phyloP scores from a whole-genome alignment of 2,888 invertebrate species.

The Rotaria sp. region DNA sequence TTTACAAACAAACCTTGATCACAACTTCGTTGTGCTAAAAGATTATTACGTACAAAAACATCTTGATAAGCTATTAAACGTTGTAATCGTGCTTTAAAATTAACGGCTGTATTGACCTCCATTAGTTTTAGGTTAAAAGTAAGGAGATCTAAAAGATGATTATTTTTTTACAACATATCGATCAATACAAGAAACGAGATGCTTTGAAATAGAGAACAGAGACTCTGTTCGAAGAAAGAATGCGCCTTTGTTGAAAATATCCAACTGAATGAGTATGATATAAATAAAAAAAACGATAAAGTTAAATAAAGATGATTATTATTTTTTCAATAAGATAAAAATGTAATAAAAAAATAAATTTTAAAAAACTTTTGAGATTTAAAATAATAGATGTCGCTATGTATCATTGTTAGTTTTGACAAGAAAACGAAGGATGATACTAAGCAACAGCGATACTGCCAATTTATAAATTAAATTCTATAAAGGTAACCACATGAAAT shows the following conservation, averaged over 20 bases:
- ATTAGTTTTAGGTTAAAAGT: not conserved
- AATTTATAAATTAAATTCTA: not conserved
- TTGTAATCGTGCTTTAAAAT: constrained; percentile 24
- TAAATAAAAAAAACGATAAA: not conserved
- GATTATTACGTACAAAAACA: constrained; percentile 4
- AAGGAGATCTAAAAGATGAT: not conserved
- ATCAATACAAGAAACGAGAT: not conserved
- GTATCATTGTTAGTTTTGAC: not conserved
- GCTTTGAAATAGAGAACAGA: not conserved
- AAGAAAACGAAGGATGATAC: not conserved
- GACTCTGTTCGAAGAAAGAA: not conserved
- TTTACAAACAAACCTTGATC: not conserved
- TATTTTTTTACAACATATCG: not conserved
- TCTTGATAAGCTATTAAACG: constrained; percentile 22
- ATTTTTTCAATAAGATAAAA: too few species aligned
- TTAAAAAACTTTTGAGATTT: too few species aligned
- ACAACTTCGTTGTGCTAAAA: constrained; percentile 2
- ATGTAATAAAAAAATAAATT: too few species aligned
- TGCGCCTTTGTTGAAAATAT: not conserved
- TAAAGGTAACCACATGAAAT: not conserved
- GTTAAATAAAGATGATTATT: too few species aligned
- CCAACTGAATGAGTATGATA: not conserved
- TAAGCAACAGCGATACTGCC: not conserved
- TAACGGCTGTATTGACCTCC: not conserved
- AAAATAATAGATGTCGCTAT: not conserved